phyloP scores from a whole-genome alignment of 2,888 invertebrate genomes.

The Drosophila atroscutellata region DNA sequence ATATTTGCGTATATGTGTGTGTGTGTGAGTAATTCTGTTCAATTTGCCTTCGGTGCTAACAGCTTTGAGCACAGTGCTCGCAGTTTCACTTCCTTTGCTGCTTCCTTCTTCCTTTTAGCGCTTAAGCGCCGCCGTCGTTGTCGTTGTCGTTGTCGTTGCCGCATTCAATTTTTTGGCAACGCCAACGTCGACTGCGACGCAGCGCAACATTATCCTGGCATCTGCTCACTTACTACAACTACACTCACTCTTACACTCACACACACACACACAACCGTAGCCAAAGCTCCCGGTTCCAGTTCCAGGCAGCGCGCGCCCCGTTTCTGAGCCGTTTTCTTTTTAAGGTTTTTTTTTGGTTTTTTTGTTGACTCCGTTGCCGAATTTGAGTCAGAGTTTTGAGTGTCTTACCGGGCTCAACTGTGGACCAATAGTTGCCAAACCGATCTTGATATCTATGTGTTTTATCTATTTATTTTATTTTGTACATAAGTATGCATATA shows the following conservation, averaged over 20 bases:
- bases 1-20: not conserved
- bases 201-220: constrained; percentile 55
- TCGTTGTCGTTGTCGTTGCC: constrained; percentile 17
- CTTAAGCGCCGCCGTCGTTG: constrained; percentile 68
- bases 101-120: constrained; percentile 77
- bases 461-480: not conserved
- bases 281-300: constrained; percentile 57
- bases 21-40: constrained; percentile 8
- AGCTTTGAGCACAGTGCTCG: constrained; percentile 36
- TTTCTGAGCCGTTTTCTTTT: constrained; percentile 1
- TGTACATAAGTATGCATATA: not conserved
- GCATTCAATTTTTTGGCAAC: constrained; percentile 67
- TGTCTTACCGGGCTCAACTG: not conserved
- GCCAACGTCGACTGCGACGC: constrained; percentile 57
- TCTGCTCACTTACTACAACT: constrained; percentile 44
- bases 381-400: constrained; percentile 23
- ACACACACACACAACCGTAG: constrained; percentile 18
- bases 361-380: constrained; percentile 4
- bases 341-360: not conserved
- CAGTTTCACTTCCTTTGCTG: constrained; percentile 76
- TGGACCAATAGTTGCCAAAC: not conserved
- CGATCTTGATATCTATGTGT: not conserved
- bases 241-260: constrained; percentile 6
- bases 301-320: constrained; percentile 37
- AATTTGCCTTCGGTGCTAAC: constrained; percentile 42